Conservation (phyloP, 2,113 vertebrate species). For the Gobio gobio region DNA sequence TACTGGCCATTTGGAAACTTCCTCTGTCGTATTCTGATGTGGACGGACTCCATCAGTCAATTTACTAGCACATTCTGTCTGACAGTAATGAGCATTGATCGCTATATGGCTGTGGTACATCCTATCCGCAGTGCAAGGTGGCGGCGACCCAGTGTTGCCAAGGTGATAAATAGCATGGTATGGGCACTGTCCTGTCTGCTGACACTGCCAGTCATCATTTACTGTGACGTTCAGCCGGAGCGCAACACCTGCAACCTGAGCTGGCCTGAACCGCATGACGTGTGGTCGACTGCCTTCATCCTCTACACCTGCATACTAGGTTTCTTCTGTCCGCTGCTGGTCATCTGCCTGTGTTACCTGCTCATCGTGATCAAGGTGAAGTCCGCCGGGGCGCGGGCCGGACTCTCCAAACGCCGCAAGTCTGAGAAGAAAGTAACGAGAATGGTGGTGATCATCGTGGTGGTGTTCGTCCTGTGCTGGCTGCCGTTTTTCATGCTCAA, state of each 20-base stretch:
- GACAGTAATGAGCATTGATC: slow-evolving; percentile 93
- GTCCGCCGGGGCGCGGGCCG: slow-evolving; percentile 79
- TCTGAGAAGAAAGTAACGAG: slow-evolving; percentile 89
- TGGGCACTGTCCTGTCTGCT: slow-evolving; percentile 87
- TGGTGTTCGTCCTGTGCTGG: slow-evolving; percentile 91
- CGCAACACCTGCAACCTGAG: slow-evolving; percentile 88
- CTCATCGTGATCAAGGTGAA: slow-evolving; percentile 89
- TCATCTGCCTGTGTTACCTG: slow-evolving; percentile 91
- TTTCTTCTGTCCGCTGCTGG: slow-evolving; percentile 85
- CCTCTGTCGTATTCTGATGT: slow-evolving; percentile 87
- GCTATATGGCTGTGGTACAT: slow-evolving; percentile 91
- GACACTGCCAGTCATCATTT: slow-evolving; percentile 86
- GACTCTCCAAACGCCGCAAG: slow-evolving; percentile 79
- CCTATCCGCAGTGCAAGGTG: slow-evolving; percentile 85
- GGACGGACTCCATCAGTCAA: slow-evolving; percentile 87
- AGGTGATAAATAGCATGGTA: slow-evolving; percentile 78
- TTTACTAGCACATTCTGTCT: slow-evolving; percentile 93
- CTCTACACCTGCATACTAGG: slow-evolving; percentile 86
- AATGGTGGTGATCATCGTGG: slow-evolving; percentile 93
- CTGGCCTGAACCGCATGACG: slow-evolving; percentile 82
- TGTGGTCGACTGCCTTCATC: slow-evolving; percentile 86
- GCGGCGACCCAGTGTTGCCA: slow-evolving; percentile 85
- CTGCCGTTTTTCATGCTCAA: slow-evolving; percentile 89
- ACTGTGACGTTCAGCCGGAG: slow-evolving; percentile 80
- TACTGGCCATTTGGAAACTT: slow-evolving; percentile 90